These are phyloP conservation scores for Drosophila gaucha DNA, from an alignment of 2,888 invertebrate species.

Conservation along the genomic window DNA sequence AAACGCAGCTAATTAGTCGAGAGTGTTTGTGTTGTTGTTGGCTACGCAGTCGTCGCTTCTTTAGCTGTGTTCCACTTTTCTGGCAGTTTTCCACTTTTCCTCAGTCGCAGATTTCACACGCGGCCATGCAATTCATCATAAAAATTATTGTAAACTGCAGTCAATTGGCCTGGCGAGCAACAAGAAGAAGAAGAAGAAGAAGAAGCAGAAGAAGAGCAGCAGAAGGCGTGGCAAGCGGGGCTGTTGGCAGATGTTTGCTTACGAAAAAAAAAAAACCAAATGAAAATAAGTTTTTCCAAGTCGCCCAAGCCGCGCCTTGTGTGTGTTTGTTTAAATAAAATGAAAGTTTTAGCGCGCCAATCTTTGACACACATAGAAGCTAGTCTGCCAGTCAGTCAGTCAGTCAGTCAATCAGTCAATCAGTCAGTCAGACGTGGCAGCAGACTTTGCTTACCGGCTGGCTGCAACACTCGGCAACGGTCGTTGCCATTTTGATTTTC, in stretches of 20 bases:
- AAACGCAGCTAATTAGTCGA: constrained; percentile 80
- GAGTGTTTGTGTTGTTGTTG: constrained; percentile 65
- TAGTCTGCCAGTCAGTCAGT: constrained; percentile 46
- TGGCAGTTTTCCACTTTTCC: constrained; percentile 80
- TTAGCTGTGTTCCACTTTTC: constrained; percentile 78
- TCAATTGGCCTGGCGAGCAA: constrained; percentile 54
- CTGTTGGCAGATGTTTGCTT: constrained; percentile 44
- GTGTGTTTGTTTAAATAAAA: constrained; percentile 75
- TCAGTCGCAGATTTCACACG: constrained; percentile 76
- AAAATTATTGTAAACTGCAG: constrained; percentile 76
- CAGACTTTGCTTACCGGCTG: constrained; percentile 64
- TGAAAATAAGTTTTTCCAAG: constrained; percentile 76
- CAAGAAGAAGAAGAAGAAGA: constrained; percentile 4
- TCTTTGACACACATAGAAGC: constrained; percentile 75
- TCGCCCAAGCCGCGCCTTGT: constrained; percentile 70
- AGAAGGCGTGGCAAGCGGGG: constrained; percentile 9
- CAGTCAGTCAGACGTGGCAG: constrained; percentile 49
- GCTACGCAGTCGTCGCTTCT: constrained; percentile 64
- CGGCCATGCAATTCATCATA: constrained; percentile 80
- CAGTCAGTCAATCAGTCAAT: constrained; percentile 24
- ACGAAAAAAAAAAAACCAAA: constrained; percentile 46
- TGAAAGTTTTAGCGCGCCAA: constrained; percentile 75
- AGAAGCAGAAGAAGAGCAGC: not conserved
- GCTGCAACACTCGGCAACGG: constrained; percentile 61
- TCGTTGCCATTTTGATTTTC: constrained; percentile 72